Base-by-base conservation (phyloP, 2,113 vertebrate species). In the Hippopotamus amphibius region DNA sequence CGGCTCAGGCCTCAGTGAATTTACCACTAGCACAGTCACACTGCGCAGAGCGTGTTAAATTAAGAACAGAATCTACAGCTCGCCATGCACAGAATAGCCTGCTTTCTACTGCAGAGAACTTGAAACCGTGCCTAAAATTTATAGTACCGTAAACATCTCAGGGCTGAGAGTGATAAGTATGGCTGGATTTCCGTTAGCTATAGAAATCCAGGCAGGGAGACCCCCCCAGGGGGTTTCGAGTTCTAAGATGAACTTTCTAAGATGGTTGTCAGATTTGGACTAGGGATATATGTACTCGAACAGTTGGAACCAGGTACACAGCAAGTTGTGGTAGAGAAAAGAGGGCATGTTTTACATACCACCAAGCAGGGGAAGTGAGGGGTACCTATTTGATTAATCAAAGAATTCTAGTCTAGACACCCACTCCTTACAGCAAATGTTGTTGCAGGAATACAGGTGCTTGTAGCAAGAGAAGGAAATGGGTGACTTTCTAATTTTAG, bases 31-130 rank as follows among this genome's bases (percentile, higher is more conserved):
- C 98, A 98, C 98, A 98, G 97, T 98, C 98, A 98, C 71, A 96
- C 93, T n/a, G 50, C 97, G 96, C 93, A 97, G 97, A 97, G 91
- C 83, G 96, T 97, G 97, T 98, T 98, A 98, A 98, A 98, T 98
- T 98, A 98, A 98, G 98, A 98, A 98, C 97, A 98, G 95, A 97
- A 98, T 98, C 97, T 94, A 96, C 97, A 98, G 98, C 88, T 97
- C 66, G 85, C 93, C 94, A 53, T 97, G 96, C 95, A 79, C 82
- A 96, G 95, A 98, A 98, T 96, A 98, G 77, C 77, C 93, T 97
- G 95, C 97, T 84, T 98, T 97, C 95, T 98, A 97, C 93, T 66
- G 82, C 87, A 95, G 87, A 97, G 53, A 97, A 97, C 92, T 97
- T 95, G 98, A 98, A 95, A 55, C 95, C 82, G 72, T 88, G 92